phyloP scores from a whole-genome alignment of 2,888 invertebrate genomes.

The Luperina testacea region DNA sequence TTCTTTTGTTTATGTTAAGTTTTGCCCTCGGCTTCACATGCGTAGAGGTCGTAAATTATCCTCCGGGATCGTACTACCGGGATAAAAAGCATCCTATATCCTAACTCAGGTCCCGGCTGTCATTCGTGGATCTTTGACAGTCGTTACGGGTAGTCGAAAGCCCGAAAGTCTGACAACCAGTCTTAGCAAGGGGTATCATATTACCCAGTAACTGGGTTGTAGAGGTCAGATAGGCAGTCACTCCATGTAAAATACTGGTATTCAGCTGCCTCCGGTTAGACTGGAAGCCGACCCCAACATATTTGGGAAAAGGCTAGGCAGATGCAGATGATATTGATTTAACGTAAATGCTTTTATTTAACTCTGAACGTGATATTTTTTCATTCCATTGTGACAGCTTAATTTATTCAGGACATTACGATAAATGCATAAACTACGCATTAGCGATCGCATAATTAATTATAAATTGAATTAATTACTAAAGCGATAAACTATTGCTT shows the following conservation, averaged over 20 bases:
- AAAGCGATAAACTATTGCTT: conserved; percentile 12
- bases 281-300: too few species aligned
- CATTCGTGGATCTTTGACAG: too few species aligned
- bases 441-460: conserved; percentile 16
- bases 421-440: conserved; percentile 1
- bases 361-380: not conserved
- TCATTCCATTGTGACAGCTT: not conserved
- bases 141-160: too few species aligned
- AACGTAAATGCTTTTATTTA: not conserved
- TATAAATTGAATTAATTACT: conserved; percentile 13
- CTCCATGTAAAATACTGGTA: too few species aligned
- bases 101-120: not conserved
- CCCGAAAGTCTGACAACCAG: too few species aligned
- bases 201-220: too few species aligned
- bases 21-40: not conserved
- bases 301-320: too few species aligned
- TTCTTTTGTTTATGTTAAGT: not conserved
- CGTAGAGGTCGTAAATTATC: not conserved
- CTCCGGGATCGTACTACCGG: not conserved
- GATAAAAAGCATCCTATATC: not conserved
- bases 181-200: too few species aligned
- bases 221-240: too few species aligned
- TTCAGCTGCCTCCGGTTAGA: too few species aligned
- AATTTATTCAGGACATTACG: not conserved
- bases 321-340: too few species aligned